Conservation (phyloP, 2,113 vertebrate genomes). For the Myotis brandtii region DNA sequence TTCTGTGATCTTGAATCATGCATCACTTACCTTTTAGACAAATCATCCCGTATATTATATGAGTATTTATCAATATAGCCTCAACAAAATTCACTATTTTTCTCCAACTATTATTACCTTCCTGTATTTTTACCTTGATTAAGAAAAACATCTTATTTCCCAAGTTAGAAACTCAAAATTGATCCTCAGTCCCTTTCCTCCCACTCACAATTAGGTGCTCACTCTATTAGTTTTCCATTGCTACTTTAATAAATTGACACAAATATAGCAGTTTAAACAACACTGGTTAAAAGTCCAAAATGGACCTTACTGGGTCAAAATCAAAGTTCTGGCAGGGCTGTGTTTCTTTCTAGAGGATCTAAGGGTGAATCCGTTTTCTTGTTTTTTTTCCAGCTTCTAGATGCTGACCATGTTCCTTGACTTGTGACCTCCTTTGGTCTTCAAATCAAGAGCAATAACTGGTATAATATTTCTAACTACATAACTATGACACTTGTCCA, state of each 20-base stretch:
- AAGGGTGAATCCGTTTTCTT: background rate
- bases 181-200: background rate
- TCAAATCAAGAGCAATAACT: background rate
- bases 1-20: background rate
- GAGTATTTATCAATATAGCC: background rate
- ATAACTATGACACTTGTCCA: background rate
- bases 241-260: background rate
- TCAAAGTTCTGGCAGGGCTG: no score
- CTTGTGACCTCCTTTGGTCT: background rate
- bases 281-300: no score
- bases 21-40: background rate
- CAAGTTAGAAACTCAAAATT: background rate
- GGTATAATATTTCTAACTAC: background rate
- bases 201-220: background rate
- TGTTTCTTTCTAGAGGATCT: background rate
- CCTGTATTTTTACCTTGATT: background rate
- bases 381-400: background rate
- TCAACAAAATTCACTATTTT: background rate
- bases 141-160: background rate
- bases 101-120: background rate
- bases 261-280: background rate
- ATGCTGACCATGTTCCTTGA: background rate
- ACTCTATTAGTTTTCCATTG: conserved; percentile 8
- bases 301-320: no score
- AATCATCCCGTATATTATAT: background rate